Evolutionary conservation across 2,113 vertebrate genomes (phyloP).

Genomic region (Siniperca knerii): DNA sequence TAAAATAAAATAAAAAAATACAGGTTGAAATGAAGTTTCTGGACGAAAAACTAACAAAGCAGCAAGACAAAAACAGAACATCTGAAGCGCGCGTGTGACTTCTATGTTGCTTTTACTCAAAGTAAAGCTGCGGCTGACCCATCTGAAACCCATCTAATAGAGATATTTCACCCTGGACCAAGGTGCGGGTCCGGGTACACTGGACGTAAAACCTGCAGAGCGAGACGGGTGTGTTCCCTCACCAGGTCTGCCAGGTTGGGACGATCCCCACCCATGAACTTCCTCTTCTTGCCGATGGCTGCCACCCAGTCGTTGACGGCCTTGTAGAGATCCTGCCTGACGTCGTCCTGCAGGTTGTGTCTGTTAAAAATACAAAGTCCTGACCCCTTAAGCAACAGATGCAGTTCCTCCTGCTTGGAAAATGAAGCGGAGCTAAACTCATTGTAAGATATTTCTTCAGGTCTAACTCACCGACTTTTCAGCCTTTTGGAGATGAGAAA

Average conservation of each 20-base stretch:
- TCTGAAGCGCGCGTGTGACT: too few species aligned
- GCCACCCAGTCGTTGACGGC: slow-evolving; percentile 93
- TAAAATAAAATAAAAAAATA: too few species aligned
- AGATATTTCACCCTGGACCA: neutral
- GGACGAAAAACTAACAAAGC: neutral
- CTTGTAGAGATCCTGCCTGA: slow-evolving; percentile 93
- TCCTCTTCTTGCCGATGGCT: slow-evolving; percentile 91
- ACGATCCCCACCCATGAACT: slow-evolving; percentile 92
- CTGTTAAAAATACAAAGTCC: slow-evolving; percentile 70
- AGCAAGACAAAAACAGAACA: neutral
- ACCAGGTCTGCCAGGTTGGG: slow-evolving; percentile 98
- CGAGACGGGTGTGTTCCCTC: slow-evolving; percentile 37
- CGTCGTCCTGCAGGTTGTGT: slow-evolving; percentile 91
- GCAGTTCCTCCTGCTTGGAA: neutral
- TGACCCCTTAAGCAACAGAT: neutral
- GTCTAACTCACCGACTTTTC: slow-evolving; percentile 87
- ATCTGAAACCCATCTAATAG: neutral
- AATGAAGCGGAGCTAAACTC: neutral
- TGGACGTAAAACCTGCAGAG: neutral
- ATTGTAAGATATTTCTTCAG: neutral
- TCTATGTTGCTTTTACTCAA: too few species aligned
- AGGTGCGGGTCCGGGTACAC: neutral
- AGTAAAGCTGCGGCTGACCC: too few species aligned
- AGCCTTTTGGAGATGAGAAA: slow-evolving; percentile 93
- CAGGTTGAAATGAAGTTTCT: too few species aligned